Evolutionary conservation across 2,888 invertebrate genomes (phyloP).

Genomic region (Phyto melanocephala): DNA sequence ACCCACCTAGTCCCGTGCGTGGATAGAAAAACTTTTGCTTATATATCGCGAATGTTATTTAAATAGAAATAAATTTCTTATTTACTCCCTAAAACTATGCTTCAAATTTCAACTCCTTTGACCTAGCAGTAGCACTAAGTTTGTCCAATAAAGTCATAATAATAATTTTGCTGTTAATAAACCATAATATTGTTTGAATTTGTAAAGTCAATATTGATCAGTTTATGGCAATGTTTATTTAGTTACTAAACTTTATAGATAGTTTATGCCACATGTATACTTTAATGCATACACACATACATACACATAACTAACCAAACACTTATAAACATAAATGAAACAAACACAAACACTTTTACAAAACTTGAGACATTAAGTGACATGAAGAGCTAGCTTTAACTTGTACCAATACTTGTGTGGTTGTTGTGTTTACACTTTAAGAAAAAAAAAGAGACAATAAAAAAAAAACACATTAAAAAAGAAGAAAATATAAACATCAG

Average conservation of each 20-base stretch:
- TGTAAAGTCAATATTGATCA: constrained; percentile 39
- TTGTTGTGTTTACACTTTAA: constrained; percentile 5
- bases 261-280: background rate
- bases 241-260: constrained; percentile 13
- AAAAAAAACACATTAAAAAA: too few relatives aligned
- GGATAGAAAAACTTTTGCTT: too few relatives aligned
- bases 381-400: constrained; percentile 25
- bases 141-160: constrained; percentile 8
- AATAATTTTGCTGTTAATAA: constrained; percentile 27
- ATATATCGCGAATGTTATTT: too few relatives aligned
- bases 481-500: too few relatives aligned
- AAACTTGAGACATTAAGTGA: constrained; percentile 37
- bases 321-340: background rate
- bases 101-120: background rate
- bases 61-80: too few relatives aligned
- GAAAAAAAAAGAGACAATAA: background rate
- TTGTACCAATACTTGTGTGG: constrained; percentile 9
- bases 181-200: constrained; percentile 30
- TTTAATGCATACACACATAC: background rate
- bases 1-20: too few relatives aligned
- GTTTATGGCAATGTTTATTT: constrained; percentile 23
- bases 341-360: background rate
- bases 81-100: background rate
- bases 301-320: background rate
- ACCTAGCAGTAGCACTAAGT: background rate